Evolutionary conservation across 2,888 invertebrate species (phyloP).

Genomic region (Lordiphosa fenestrarum): DNA sequence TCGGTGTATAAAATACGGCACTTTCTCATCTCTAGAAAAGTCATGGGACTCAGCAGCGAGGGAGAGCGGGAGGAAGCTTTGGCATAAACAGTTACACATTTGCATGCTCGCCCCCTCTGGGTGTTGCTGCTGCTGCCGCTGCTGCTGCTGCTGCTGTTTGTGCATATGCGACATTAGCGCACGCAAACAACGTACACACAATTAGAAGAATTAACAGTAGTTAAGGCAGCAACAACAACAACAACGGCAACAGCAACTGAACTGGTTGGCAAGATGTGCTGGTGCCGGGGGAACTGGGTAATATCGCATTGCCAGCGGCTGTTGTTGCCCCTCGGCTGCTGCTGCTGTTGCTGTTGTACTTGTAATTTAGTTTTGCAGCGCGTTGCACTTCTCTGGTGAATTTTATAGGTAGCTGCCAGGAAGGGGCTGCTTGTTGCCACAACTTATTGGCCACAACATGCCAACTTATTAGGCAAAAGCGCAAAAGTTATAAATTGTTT

Average conservation of each 20-base stretch:
- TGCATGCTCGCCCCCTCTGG: slow-evolving; percentile 44
- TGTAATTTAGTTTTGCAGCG: slow-evolving; percentile 58
- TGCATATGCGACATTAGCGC: slow-evolving; percentile 74
- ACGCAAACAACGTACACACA: slow-evolving; percentile 73
- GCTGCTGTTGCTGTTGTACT: slow-evolving; percentile 46
- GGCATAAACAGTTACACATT: slow-evolving; percentile 70
- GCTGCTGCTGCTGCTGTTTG: slow-evolving; percentile 28
- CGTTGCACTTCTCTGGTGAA: slow-evolving; percentile 20
- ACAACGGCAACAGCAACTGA: slow-evolving; percentile 23
- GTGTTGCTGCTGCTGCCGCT: slow-evolving; percentile 28
- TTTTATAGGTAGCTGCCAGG: slow-evolving; percentile 2
- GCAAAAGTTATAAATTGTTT: slow-evolving; percentile 72
- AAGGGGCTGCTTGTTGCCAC: slow-evolving; percentile 40
- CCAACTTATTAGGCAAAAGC: slow-evolving; percentile 74
- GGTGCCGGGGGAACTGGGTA: background rate
- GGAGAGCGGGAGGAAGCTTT: slow-evolving; percentile 12
- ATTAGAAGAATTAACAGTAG: slow-evolving; percentile 74
- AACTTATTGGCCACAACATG: slow-evolving; percentile 73
- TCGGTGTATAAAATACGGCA: background rate
- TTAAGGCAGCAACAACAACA: slow-evolving; percentile 54
- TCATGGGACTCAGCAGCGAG: background rate
- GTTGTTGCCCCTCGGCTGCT: slow-evolving; percentile 28
- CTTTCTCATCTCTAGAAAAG: slow-evolving; percentile 16
- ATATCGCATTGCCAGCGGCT: slow-evolving; percentile 20
- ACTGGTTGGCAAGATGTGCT: slow-evolving; percentile 41